These are phyloP conservation scores for Zosterops hypoxanthus DNA, from an alignment of 2,113 vertebrate genomes.

Conservation along the genomic window DNA sequence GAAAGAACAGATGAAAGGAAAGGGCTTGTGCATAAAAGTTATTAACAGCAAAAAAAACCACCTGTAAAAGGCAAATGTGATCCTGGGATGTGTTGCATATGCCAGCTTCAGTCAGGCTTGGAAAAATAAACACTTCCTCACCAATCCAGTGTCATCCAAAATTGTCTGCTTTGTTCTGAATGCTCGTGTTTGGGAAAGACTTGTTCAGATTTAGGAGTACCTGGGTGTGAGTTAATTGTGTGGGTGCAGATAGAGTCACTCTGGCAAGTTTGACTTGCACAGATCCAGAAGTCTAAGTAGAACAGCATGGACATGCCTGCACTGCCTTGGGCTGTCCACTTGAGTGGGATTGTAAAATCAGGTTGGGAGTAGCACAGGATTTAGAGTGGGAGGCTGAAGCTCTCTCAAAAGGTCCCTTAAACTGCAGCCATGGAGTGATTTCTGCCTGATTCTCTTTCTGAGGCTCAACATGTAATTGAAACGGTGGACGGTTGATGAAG, in stretches of 20 bases:
- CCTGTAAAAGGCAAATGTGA: slow-evolving; percentile 18
- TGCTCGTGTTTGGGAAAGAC: neutral
- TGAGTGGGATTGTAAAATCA: neutral
- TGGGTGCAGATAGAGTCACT: neutral
- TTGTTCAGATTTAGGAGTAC: neutral
- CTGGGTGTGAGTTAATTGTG: neutral
- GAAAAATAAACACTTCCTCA: neutral
- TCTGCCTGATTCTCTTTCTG: neutral
- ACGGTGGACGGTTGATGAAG: neutral
- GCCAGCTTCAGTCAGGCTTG: neutral
- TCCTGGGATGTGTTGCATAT: neutral
- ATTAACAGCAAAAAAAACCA: slow-evolving; percentile 1
- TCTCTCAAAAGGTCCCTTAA: neutral
- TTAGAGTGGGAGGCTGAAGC: neutral
- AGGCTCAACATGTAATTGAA: neutral
- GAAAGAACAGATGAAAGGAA: slow-evolving; percentile 3
- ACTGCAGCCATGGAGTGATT: neutral
- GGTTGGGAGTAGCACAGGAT: neutral
- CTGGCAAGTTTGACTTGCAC: neutral
- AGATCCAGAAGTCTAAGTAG: neutral
- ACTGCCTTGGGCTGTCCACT: neutral
- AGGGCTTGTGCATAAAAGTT: neutral
- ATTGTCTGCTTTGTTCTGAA: neutral
- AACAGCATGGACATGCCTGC: neutral
- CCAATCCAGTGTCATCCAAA: neutral